These are phyloP conservation scores for Orthonevra nobilis DNA, from an alignment of 2,888 invertebrate species.

Conservation along the genomic window DNA sequence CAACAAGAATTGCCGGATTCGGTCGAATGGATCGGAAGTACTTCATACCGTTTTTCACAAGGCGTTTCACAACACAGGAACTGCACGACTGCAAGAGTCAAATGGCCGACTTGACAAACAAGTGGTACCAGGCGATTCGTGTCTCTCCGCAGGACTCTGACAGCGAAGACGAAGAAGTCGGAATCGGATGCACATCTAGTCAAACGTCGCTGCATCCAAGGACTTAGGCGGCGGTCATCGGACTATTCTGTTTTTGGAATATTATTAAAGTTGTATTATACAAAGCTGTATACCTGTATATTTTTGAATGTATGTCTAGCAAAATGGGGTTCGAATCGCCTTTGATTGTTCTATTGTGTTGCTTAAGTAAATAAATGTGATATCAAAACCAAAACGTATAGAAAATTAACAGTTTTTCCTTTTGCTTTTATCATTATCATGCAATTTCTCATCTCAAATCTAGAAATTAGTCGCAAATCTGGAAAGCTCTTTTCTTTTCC, in stretches of 20 bases:
- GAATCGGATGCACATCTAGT: conserved; percentile 76
- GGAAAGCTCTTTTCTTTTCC: too few relatives aligned
- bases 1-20: conserved; percentile 91
- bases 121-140: conserved; percentile 98
- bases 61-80: conserved; percentile 97
- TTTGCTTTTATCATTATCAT: too few relatives aligned
- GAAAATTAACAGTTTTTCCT: too few relatives aligned
- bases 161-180: conserved; percentile 83
- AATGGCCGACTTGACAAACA: conserved; percentile 97
- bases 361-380: conserved; percentile 68
- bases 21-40: conserved; percentile 95
- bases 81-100: conserved; percentile 97
- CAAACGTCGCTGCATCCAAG: conserved; percentile 53
- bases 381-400: conserved; percentile 66
- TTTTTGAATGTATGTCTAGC: conserved; percentile 38
- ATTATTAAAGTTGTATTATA: conserved; percentile 57
- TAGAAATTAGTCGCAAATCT: too few relatives aligned
- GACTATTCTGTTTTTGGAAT: conserved; percentile 25
- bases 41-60: conserved; percentile 97
- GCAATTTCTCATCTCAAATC: too few relatives aligned
- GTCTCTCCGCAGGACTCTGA: conserved; percentile 93
- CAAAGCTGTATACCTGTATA: conserved; percentile 43
- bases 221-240: conserved; percentile 14
- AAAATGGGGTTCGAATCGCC: conserved; percentile 35
- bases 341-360: conserved; percentile 63